These are phyloP conservation scores for Thymelicus sylvestris DNA, from an alignment of 2,888 invertebrate genomes.

Conservation along the genomic window DNA sequence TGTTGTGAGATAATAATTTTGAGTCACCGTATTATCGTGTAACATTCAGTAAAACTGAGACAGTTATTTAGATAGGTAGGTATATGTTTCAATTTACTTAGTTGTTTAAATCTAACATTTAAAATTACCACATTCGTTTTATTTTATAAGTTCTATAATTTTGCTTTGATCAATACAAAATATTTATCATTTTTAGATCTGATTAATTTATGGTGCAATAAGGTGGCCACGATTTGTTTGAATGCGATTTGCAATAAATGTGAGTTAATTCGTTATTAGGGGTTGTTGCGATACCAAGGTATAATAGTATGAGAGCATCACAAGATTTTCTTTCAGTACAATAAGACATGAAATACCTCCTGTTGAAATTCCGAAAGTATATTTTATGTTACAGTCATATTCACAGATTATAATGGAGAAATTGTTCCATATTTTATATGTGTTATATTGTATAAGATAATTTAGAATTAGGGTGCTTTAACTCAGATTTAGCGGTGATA, in stretches of 20 bases:
- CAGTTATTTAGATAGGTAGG: conserved; percentile 77
- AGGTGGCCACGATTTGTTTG: conserved; percentile 13
- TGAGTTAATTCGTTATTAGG: conserved; percentile 42
- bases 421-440: conserved; percentile 57
- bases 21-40: conserved; percentile 62
- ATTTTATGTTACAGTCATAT: conserved; percentile 72
- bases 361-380: conserved; percentile 77
- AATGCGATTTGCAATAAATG: conserved; percentile 14
- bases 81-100: conserved; percentile 72
- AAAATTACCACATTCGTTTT: conserved; percentile 71
- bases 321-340: conserved; percentile 70
- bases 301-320: conserved; percentile 55
- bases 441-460: conserved; percentile 63
- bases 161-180: conserved; percentile 82
- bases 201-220: conserved; percentile 68
- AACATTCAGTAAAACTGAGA: conserved; percentile 67
- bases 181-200: conserved; percentile 73
- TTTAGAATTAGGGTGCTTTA: conserved; percentile 73
- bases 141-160: conserved; percentile 78
- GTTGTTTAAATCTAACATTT: conserved; percentile 73
- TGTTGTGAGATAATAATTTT: conserved; percentile 68
- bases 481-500: conserved; percentile 78
- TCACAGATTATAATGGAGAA: conserved; percentile 64
- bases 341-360: conserved; percentile 70
- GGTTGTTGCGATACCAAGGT: conserved; percentile 51